phyloP scores from a whole-genome alignment of 2,888 invertebrate species.

The Idaea biselata region DNA sequence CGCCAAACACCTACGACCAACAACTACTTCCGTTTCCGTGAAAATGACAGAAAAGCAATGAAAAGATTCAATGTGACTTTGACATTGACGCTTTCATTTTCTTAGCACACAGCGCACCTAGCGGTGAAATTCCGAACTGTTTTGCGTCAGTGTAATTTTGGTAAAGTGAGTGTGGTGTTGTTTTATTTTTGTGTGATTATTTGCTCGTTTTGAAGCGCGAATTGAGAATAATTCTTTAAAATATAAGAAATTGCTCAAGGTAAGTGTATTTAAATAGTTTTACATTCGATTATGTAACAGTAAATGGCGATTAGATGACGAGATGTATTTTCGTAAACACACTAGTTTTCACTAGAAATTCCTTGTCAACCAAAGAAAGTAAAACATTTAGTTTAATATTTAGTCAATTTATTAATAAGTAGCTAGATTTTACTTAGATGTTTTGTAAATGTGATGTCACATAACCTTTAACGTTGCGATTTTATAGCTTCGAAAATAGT shows the following conservation, averaged over 20 bases:
- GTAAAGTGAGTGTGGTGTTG: constrained; percentile 32
- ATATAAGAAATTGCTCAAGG: constrained; percentile 34
- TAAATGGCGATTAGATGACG: constrained; percentile 41
- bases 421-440: neutral
- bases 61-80: constrained; percentile 13
- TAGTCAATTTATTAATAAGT: neutral
- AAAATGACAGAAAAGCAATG: constrained; percentile 5
- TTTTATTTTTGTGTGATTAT: constrained; percentile 31
- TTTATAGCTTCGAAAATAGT: neutral
- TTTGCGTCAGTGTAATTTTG: constrained; percentile 50
- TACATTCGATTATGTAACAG: constrained; percentile 61
- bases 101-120: constrained; percentile 41
- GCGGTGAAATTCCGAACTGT: constrained; percentile 46
- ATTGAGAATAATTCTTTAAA: neutral
- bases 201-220: constrained; percentile 22
- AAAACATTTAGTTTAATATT: neutral
- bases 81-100: constrained; percentile 31
- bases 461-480: constrained; percentile 45
- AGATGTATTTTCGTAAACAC: constrained; percentile 33
- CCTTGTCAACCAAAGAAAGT: neutral
- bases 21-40: neutral
- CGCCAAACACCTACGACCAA: neutral
- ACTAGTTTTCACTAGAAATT: constrained; percentile 4
- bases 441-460: constrained; percentile 21
- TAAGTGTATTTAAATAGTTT: constrained; percentile 42